phyloP scores from a whole-genome alignment of 92 coral and sea anemone genomes.

The Paragorgia papillata region DNA sequence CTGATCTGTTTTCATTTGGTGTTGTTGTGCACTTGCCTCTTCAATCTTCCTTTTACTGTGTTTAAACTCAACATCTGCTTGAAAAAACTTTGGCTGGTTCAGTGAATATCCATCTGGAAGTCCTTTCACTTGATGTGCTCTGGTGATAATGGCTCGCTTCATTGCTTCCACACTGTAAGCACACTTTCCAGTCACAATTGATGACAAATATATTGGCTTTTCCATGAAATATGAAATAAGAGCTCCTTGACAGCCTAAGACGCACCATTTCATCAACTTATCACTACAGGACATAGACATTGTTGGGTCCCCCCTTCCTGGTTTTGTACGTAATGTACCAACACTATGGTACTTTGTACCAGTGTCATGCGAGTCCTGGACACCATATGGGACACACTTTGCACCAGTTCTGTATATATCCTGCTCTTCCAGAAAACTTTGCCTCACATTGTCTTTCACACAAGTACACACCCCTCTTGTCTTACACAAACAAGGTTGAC shows the following conservation, averaged over 20 bases:
- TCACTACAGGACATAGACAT: conserved; percentile 99
- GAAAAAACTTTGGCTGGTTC: conserved; percentile 60
- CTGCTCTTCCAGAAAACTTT: background rate
- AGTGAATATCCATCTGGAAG: conserved; percentile 45
- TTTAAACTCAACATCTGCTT: conserved; percentile 67
- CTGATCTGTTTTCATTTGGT: conserved; percentile 16
- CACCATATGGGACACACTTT: conserved; percentile 84
- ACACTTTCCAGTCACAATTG: conserved; percentile 82
- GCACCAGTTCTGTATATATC: conserved; percentile 97
- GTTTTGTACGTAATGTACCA: conserved; percentile 87
- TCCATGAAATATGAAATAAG: conserved; percentile 75
- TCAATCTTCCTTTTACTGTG: conserved; percentile 49
- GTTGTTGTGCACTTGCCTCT: conserved; percentile 14
- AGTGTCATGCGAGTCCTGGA: conserved; percentile 72
- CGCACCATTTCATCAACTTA: conserved; percentile 93
- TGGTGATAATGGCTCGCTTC: conserved; percentile 72
- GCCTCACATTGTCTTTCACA: background rate
- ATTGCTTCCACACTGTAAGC: conserved; percentile 65
- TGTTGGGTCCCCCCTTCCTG: conserved; percentile 97
- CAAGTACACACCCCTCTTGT: background rate
- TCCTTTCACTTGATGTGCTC: conserved; percentile 55
- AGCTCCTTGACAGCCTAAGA: conserved; percentile 92
- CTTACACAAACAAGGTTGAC: background rate
- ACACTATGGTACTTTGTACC: conserved; percentile 74
- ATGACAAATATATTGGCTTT: conserved; percentile 77